These are phyloP conservation scores for Hydropsyche betteni DNA, from an alignment of 2,888 invertebrate species.

Conservation along the genomic window DNA sequence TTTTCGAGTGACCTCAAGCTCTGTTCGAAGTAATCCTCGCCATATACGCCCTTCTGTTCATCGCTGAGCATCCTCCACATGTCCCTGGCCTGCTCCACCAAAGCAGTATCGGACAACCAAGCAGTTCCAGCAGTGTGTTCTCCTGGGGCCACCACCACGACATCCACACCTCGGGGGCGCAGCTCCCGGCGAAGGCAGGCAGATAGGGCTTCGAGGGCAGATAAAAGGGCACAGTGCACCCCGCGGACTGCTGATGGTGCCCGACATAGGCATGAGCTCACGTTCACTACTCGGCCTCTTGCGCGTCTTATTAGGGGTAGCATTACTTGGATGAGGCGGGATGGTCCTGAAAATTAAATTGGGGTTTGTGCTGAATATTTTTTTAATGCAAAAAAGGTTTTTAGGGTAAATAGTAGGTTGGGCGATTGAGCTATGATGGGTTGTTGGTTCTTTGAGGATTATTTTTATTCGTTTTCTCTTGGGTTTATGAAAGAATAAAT, in stretches of 20 bases:
- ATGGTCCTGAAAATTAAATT: conserved; percentile 63
- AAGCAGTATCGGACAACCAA: conserved; percentile 76
- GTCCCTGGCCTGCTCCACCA: conserved; percentile 76
- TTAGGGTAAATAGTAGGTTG: not conserved
- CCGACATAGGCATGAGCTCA: conserved; percentile 82
- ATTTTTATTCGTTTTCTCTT: no score
- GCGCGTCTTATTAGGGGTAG: conserved; percentile 81
- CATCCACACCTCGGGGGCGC: conserved; percentile 81
- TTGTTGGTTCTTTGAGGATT: no score
- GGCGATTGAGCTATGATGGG: no score
- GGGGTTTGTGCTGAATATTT: not conserved
- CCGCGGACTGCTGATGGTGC: conserved; percentile 83
- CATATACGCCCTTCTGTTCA: conserved; percentile 79
- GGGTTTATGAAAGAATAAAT: no score
- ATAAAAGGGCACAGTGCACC: conserved; percentile 80
- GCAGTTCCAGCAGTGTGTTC: conserved; percentile 84
- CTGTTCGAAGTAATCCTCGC: conserved; percentile 84
- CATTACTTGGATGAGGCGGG: conserved; percentile 79
- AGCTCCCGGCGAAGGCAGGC: conserved; percentile 83
- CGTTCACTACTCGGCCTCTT: conserved; percentile 81
- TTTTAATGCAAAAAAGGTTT: not conserved
- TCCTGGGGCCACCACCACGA: conserved; percentile 85
- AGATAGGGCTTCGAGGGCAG: conserved; percentile 82
- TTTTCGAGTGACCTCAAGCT: conserved; percentile 82
- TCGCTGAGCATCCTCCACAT: conserved; percentile 87